Base-by-base conservation (phyloP, 1,140 invertebrate species). In the Mactra quadrangularis region DNA sequence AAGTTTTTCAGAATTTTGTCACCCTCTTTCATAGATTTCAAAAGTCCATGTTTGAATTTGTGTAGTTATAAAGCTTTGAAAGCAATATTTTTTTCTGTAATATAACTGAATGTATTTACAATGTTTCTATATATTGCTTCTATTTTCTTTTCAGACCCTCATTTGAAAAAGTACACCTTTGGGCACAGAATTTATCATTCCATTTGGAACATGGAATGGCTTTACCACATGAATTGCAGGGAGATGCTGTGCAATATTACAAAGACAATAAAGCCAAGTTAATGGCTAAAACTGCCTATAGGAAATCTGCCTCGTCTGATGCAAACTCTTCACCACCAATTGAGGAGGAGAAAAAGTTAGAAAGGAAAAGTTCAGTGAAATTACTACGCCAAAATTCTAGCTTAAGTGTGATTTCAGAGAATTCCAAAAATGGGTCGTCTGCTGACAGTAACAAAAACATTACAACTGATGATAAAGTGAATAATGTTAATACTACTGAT, bases 231-330 rank as follows among this genome's bases (percentile, higher is more conserved):
- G 88, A 91, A 29, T 84, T 91, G 1, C 86, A 88, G 64, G 90
- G 89, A 41, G 84, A 88, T 64, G 85, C 89, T 11, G 86, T 91
- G 1, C 50, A 86, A n/a, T 86, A 86, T 70, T 90, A 91, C 75
- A 83, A 74, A 22, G 66, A 74, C 25, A 55, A 57, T 6, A 85
- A 84, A 57, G 83, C 85, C 27, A 64, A 62, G 17, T 15, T 82
- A 11, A 86, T 70, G 29, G 45, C n/a, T n/a, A 83, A 52, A 29
- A 76, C 76, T 62, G 59, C 57, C 19, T 27, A 1, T 3, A 75
- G 60, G 29, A 82, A 41, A 29, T 76, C 76, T 70, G 59, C 57
- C 19, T 33, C 15, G 0, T 60, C 45, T 25, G 52, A 55, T 11
- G 45, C 55, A 22, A 33, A 60, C 22, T 55, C 27, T 19, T 60